phyloP scores from a whole-genome alignment of 2,888 invertebrate species.

The Listrodromus nycthemerus region DNA sequence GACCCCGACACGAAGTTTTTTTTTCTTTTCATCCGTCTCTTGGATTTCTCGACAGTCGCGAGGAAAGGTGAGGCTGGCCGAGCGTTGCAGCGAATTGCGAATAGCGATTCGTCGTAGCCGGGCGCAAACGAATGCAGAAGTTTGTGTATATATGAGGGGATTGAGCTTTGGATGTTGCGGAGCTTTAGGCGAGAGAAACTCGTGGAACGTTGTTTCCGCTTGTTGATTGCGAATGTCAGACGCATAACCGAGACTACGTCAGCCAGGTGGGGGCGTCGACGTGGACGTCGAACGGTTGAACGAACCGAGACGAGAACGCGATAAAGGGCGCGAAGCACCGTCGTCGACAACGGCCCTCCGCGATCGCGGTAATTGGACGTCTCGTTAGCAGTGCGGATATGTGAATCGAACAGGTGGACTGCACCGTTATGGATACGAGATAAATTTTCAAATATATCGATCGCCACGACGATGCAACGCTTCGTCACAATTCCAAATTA shows the following conservation, averaged over 20 bases:
- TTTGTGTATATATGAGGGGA: constrained; percentile 2
- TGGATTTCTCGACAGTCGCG: constrained; percentile 6
- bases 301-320: not conserved
- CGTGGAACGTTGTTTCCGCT: constrained; percentile 70
- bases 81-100: constrained; percentile 61
- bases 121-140: constrained; percentile 14
- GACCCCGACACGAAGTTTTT: not conserved
- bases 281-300: constrained; percentile 32
- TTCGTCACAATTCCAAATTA: not conserved
- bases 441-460: constrained; percentile 14
- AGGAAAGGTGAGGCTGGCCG: constrained; percentile 18
- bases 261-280: constrained; percentile 3
- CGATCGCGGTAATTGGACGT: constrained; percentile 75
- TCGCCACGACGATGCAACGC: not conserved
- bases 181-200: constrained; percentile 27
- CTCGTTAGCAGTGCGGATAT: constrained; percentile 73
- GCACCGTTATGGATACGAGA: constrained; percentile 45
- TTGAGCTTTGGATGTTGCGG: constrained; percentile 5
- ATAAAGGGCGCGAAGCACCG: constrained; percentile 18
- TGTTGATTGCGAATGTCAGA: constrained; percentile 73
- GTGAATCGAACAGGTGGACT: constrained; percentile 66
- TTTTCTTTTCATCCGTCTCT: constrained; percentile 19
- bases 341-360: constrained; percentile 41
- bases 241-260: constrained; percentile 59
- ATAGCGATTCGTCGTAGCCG: constrained; percentile 48